Base-by-base conservation (phyloP, 2,888 invertebrate species). In the Drosophila limbata region DNA sequence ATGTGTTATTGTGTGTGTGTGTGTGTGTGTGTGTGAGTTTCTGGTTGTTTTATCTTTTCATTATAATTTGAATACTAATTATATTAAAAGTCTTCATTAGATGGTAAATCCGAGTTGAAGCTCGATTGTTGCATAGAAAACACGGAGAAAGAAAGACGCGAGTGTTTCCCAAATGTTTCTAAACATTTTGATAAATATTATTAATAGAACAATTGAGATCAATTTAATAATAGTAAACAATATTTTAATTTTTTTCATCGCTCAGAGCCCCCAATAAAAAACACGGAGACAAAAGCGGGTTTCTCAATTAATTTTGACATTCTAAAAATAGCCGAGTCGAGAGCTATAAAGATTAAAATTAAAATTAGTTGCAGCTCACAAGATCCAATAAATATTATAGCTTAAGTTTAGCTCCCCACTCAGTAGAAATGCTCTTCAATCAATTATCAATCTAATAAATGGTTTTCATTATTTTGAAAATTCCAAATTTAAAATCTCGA, bases 1-100 rank as follows among this genome's bases (percentile, higher is more conserved):
- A 25, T 25, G 25, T 25, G 25, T 25, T 6, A 25, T 5, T 25
- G 25, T 25, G 21, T 25, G 21, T 25, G 21, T 21, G 21, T 21
- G 21, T 21, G 21, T 21, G 35, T 53, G 37, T 56, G 11, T 45
- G 55, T 45, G n/a, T 59, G 45, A 19, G 50, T 48, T 61, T 50
- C 25, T 55, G 59, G 10, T 50, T 71, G 56, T 73, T 66, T 73
- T 60, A 63, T 53, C 53, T 74, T 57, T 63, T 60, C 42, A 76
- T 69, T 79, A 76, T 72, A 66, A 67, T 67, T 80, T 73, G 60
- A 56, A 72, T 78, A 59, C 72, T 72, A 75, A 72, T 76, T 75
- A 63, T 72, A 72, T 76, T 72, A 57, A 37, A 62, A 67, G 13
- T 51, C 55, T 56, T 15, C 33, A 47, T 10, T n/a, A 39, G 53